A percentile compares a stretch with the other conserved stretches of the same genome.
Evolutionary conservation across 37 sponge, comb jelly and placozoan genomes (phyloP).

Genomic region (Beroe ovata): DNA sequence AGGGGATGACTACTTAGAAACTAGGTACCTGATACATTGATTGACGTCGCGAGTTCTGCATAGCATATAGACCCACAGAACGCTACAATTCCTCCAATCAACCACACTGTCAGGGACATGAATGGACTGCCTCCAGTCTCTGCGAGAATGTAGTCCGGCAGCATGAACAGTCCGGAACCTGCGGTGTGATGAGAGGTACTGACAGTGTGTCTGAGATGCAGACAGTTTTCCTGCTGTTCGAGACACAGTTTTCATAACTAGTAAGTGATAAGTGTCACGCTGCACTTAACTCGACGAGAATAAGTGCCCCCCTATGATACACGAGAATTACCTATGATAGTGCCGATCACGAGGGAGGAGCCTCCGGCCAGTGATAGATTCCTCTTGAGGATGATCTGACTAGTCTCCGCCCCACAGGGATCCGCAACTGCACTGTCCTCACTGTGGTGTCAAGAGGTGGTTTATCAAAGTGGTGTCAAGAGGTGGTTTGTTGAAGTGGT

Average conservation of each 20-base stretch:
- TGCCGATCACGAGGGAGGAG: slow-evolving; percentile 30
- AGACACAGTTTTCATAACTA: too few relatives aligned
- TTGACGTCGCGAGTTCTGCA: slow-evolving; percentile 53
- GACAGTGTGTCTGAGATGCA: too few relatives aligned
- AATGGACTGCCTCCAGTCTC: slow-evolving; percentile 19
- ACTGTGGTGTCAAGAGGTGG: slow-evolving; percentile 20
- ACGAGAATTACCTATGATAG: slow-evolving; percentile 30
- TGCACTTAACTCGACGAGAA: too few relatives aligned
- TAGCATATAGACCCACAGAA: slow-evolving; percentile 60
- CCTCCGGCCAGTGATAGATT: slow-evolving; percentile 51
- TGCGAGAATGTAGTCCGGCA: slow-evolving; percentile 1
- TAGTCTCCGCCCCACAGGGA: neutral
- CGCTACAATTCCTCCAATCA: slow-evolving; percentile 23
- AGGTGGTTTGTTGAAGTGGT: too few relatives aligned
- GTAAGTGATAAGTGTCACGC: too few relatives aligned
- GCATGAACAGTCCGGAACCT: slow-evolving; percentile 63
- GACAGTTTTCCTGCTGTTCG: too few relatives aligned
- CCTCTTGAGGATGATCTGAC: slow-evolving; percentile 36
- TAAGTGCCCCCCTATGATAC: too few relatives aligned
- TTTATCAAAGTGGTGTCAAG: neutral
- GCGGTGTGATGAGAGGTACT: too few relatives aligned
- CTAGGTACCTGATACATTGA: slow-evolving; percentile 43
- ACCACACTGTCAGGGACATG: slow-evolving; percentile 45
- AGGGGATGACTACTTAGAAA: too few relatives aligned
- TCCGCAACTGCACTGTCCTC: slow-evolving; percentile 52